Evolutionary conservation across 2,888 invertebrate species (phyloP).

Genomic region (Pterobdella sp.): DNA sequence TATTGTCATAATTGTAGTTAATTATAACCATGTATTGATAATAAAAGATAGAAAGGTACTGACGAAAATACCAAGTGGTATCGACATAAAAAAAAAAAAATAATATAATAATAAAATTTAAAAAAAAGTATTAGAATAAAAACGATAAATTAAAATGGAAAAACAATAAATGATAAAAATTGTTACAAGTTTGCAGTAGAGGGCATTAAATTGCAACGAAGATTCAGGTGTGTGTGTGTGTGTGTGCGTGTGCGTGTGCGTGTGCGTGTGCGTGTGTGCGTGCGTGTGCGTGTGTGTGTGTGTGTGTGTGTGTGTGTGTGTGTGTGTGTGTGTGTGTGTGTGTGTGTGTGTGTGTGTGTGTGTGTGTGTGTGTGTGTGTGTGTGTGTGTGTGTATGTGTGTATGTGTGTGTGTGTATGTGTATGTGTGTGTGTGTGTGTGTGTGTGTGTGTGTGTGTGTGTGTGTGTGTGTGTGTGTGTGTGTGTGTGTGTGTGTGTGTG

Average conservation of each 20-base stretch:
- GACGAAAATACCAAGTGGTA: no score
- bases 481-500: conserved; percentile 32
- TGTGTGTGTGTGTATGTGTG: conserved; percentile 28
- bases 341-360: background rate
- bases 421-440: conserved; percentile 24
- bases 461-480: conserved; percentile 31
- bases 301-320: conserved; percentile 23
- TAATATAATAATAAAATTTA: no score
- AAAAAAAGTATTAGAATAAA: no score
- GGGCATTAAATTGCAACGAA: no score
- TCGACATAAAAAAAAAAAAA: no score
- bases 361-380: background rate
- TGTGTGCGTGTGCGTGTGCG: background rate
- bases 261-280: background rate
- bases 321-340: background rate
- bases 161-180: no score
- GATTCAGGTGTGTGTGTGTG: no score
- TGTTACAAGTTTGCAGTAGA: no score
- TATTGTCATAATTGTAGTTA: no score
- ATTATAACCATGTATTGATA: no score
- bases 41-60: no score
- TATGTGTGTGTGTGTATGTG: conserved; percentile 29
- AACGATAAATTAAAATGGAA: no score
- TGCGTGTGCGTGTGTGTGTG: background rate
- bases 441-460: conserved; percentile 28